phyloP scores from a whole-genome alignment of 2,113 vertebrate species.

The Plotosus lineatus region DNA sequence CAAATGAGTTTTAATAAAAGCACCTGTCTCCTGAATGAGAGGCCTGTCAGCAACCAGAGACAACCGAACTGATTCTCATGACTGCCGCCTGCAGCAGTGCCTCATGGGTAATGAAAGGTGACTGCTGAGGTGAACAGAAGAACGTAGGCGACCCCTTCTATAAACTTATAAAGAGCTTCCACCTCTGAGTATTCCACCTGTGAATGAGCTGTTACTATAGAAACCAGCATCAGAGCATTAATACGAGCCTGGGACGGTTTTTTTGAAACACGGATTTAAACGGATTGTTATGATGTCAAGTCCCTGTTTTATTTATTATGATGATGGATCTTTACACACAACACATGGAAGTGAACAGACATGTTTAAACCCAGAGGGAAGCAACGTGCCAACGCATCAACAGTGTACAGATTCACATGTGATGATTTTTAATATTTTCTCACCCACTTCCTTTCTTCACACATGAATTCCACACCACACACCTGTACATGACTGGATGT shows the following conservation, averaged over 20 bases:
- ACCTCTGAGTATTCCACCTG: no score
- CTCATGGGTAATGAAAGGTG: background rate
- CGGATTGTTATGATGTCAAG: background rate
- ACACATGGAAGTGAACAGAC: background rate
- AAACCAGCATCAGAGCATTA: no score
- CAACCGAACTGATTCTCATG: background rate
- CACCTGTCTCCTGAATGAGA: background rate
- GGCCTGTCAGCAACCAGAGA: background rate
- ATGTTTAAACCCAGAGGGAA: background rate
- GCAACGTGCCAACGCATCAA: background rate
- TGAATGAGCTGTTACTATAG: no score
- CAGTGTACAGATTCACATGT: background rate
- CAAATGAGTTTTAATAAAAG: background rate
- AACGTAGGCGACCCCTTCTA: no score
- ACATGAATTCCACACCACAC: background rate
- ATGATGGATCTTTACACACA: background rate
- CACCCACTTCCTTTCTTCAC: background rate
- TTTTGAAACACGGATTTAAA: background rate
- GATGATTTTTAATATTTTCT: slow-evolving; percentile 2
- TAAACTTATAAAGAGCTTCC: no score
- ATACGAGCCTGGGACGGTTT: no score
- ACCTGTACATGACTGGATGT: background rate
- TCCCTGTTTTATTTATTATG: background rate
- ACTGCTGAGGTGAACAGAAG: no score
- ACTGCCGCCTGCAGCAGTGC: background rate